Conservation (phyloP, 1,140 invertebrate genomes). For the Spodoptera frugiperda region DNA sequence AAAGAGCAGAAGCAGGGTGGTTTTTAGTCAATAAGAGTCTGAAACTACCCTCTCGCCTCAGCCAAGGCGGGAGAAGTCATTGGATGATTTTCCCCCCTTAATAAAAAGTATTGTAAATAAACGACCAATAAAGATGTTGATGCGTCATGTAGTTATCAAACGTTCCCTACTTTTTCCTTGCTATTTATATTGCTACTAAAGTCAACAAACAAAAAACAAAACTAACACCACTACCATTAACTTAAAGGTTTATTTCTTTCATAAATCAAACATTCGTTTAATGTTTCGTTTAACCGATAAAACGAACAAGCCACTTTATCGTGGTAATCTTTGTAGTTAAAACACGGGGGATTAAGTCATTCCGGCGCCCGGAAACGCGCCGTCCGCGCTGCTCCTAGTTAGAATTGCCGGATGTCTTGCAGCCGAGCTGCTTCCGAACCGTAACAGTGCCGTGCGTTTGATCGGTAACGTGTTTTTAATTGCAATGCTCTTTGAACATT, state of each 20-base stretch:
- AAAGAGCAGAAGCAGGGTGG: too few species aligned
- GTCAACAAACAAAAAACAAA: too few species aligned
- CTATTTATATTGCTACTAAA: too few species aligned
- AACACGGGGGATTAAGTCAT: conserved; percentile 62
- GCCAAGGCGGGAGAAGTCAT: too few species aligned
- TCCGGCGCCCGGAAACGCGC: conserved; percentile 58
- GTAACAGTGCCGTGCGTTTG: conserved; percentile 38
- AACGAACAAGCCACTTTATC: conserved; percentile 41
- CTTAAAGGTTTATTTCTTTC: background rate
- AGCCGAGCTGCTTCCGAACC: conserved; percentile 54
- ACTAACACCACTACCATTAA: too few species aligned
- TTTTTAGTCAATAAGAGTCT: too few species aligned
- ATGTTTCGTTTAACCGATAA: conserved; percentile 35
- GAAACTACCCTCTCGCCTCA: too few species aligned
- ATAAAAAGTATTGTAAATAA: too few species aligned
- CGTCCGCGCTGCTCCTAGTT: conserved; percentile 56
- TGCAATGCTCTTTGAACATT: conserved; percentile 14
- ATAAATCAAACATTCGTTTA: conserved; percentile 2
- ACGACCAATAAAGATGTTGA: too few species aligned
- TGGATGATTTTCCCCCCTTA: too few species aligned
- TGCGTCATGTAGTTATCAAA: too few species aligned
- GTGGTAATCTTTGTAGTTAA: conserved; percentile 58
- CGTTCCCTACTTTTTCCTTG: too few species aligned
- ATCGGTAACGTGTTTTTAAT: conserved; percentile 10
- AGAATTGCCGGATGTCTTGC: conserved; percentile 62